Evolutionary conservation across 2,113 vertebrate species (phyloP).

Genomic region (Gambusia holbrooki): DNA sequence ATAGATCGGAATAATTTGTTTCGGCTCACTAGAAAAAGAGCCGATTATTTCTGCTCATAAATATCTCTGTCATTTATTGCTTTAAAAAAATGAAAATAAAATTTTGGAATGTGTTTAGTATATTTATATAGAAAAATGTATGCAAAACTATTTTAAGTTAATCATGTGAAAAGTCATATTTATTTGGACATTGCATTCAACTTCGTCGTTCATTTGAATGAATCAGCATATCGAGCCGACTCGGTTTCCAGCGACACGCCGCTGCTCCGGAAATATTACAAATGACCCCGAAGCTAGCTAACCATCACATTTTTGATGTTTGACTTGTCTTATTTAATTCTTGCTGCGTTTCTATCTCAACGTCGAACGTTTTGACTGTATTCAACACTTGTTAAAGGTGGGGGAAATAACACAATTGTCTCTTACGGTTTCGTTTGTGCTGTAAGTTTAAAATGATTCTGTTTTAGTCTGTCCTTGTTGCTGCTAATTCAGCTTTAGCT

Average conservation of each 20-base stretch:
- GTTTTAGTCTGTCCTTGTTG: constrained; percentile 23
- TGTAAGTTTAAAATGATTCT: fast-evolving
- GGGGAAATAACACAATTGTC: not conserved
- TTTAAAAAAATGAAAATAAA: no score
- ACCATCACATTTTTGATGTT: not conserved
- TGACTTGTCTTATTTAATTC: not conserved
- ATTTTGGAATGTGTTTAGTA: not conserved
- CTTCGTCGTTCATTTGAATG: not conserved
- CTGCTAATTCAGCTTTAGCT: not conserved
- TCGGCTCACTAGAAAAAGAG: not conserved
- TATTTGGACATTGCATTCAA: not conserved
- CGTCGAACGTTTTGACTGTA: not conserved
- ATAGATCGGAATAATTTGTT: not conserved
- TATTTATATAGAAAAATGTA: not conserved
- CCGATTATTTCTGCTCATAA: not conserved
- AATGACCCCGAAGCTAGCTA: not conserved
- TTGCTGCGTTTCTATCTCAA: not conserved
- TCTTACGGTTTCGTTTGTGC: fast-evolving
- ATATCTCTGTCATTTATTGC: not conserved
- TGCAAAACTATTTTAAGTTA: not conserved
- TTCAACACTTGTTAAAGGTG: not conserved
- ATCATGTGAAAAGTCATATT: not conserved
- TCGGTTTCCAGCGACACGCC: not conserved
- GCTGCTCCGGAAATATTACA: constrained; percentile 29
- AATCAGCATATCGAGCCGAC: not conserved